Evolutionary conservation across 2,797 vertebrate species (phyloP), one percentile per base, ranked within the genome.

Genomic region (Petrocephalus schoutedeni): DNA sequence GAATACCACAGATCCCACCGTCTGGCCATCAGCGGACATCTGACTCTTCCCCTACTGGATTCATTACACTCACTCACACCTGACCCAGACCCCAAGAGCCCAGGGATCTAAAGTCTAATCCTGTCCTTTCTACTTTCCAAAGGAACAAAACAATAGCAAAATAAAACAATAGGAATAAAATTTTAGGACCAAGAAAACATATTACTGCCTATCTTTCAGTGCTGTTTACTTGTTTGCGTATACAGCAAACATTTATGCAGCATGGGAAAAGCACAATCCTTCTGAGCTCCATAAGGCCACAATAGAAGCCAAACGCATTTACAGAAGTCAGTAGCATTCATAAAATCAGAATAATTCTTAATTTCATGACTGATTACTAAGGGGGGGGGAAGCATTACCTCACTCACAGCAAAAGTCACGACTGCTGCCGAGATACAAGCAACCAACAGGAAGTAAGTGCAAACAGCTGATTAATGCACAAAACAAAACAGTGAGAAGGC

Each of bases 391-490:
- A 77, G 41, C 19, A 77, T 77, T 49, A 77, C 71, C 41, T n/a
- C 71, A 77, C 41, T 9, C 45, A 49, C 19, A 49, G 41, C 41
- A 19, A 77, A 77, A 92, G 89, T 93, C 93, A 93, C 87, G 86
- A 90, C 91, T 88, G 89, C 91, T 91, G 86, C 84, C 12, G 53
- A 85, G 21, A 58, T 58, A 84, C 41, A 49, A 77, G 58, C n/a
- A 59, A 49, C 41, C 56, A 84, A 92, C 90, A 93, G 90, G 64
- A 89, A 93, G 90, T 85, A 90, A 92, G 93, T 91, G 89, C 89
- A 91, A 93, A 89, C 86, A 82, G 9, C 88, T 84, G 89, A 89
- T 90, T 90, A 92, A 87, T 80, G 67, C 90, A 92, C 89, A 89
- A 92, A 92, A 92, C 36, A 80, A 83, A 90, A 89, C 88, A 56